Evolutionary conservation across 1,140 invertebrate species (phyloP).

Genomic region (Philaenus spumarius): DNA sequence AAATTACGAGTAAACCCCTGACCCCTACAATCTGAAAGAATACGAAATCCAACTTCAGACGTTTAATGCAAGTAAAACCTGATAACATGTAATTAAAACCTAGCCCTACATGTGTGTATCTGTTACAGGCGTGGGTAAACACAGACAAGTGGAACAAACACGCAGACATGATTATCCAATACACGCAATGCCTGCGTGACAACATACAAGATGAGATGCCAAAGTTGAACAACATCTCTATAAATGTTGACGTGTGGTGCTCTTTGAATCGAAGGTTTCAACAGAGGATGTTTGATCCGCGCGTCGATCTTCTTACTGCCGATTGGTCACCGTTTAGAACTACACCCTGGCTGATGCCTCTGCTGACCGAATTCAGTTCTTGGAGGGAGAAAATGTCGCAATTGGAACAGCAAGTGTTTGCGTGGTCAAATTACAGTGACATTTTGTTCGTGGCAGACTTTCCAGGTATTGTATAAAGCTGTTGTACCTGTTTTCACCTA

Average conservation of each 20-base stretch:
- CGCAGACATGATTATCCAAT: conserved; percentile 81
- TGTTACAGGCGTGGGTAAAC: conserved; percentile 55
- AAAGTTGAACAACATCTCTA: conserved; percentile 45
- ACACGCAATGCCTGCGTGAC: conserved; percentile 69
- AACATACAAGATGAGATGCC: conserved; percentile 46
- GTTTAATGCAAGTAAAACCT: no score
- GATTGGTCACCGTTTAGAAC: conserved; percentile 71
- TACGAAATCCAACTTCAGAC: no score
- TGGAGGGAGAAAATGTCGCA: conserved; percentile 56
- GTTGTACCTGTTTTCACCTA: no score
- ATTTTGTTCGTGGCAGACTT: conserved; percentile 86
- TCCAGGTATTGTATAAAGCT: no score
- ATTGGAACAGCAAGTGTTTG: conserved; percentile 57
- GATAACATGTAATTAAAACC: no score
- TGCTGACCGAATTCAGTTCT: conserved; percentile 63
- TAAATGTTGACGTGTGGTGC: conserved; percentile 86
- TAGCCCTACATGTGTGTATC: no score
- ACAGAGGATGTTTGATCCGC: conserved; percentile 80
- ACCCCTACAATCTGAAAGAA: no score
- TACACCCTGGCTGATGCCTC: conserved; percentile 67
- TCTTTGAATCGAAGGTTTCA: conserved; percentile 80
- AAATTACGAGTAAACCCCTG: no score
- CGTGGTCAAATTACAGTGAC: conserved; percentile 64
- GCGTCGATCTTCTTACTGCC: conserved; percentile 63
- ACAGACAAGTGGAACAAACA: conserved; percentile 79